Base-by-base conservation (phyloP, 64 coral and sea anemone species). In the Orbicella faveolata region DNA sequence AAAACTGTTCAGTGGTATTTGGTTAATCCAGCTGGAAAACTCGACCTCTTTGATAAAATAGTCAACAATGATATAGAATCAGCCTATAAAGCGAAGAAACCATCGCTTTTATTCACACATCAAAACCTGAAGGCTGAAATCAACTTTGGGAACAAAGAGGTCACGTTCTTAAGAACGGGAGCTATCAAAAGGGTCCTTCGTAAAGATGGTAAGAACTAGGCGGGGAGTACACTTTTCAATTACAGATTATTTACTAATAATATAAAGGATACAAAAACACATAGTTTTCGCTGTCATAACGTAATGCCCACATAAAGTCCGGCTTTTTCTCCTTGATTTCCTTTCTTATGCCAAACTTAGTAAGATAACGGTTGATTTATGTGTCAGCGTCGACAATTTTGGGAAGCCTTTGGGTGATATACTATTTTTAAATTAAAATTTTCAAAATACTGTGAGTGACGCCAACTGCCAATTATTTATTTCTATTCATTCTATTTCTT, bases 31-130 rank as follows among this genome's bases (percentile, higher is more conserved):
- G 20, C 63, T 26, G 64, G 64, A 70, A 70, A 85, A 52, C 35
- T 51, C 34, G 41, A 72, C 19, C 82, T 65, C 23, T 85, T 85
- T 19, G 82, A 85, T 18, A 85, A 85, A 41, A 53, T 85, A 23
- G 64, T 65, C 41, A 85, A 85, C 65, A 52, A 72, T 85, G 82
- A 85, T 25, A 73, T 85, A 70, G 82, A 85, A 33, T 85, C 37
- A 54, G 82, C 82, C 14, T 54, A 1, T 68, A 37, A 85, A 72
- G 13, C 36, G 13, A 85, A 85, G 65, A 70, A 53, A 53, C 63
- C 82, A 2, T 85, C 82, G 2, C 21, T 85, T 4, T 10, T 85
- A 44, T 85, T 85, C 68, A 72, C 82, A 33, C 82, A 85, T 73
- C 21, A 73, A 41, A 73, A 85, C 2, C 37, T 52, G 21, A 85